Conservation (phyloP, 2,797 vertebrate species). For the Coregonus suidteri region DNA sequence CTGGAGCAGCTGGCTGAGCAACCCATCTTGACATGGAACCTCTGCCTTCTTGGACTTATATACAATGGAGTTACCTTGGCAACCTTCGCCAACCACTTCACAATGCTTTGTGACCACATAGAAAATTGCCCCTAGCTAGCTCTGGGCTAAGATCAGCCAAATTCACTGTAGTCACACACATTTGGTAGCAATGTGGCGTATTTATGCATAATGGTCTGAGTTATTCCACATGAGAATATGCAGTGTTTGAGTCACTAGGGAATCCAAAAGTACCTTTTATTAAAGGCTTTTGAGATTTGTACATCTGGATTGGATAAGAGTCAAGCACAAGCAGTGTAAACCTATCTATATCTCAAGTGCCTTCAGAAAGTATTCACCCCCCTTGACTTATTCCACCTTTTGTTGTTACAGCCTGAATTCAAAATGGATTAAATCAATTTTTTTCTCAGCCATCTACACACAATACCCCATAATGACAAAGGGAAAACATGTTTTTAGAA, state of each 20-base stretch:
- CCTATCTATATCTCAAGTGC: background rate
- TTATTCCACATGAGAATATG: background rate
- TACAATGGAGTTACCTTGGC: conserved; percentile 35
- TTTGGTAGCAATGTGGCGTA: background rate
- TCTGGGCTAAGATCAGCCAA: background rate
- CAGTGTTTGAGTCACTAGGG: background rate
- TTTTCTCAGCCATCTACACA: no score
- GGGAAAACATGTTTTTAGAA: no score
- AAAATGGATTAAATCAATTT: no score
- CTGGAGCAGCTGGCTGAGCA: background rate
- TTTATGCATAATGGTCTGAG: background rate
- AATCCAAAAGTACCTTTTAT: background rate
- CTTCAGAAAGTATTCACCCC: no score
- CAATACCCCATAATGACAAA: no score
- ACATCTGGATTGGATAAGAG: no score
- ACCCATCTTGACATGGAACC: background rate
- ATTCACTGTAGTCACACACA: background rate
- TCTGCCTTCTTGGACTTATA: background rate
- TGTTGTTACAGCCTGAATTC: no score
- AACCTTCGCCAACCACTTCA: conserved; percentile 57
- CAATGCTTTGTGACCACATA: conserved; percentile 11
- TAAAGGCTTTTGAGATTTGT: background rate
- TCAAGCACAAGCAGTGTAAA: no score
- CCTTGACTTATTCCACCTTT: no score
- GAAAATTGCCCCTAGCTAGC: background rate